Evolutionary conservation across 2,888 invertebrate species (phyloP).

Genomic region (Antheraea assamensis): DNA sequence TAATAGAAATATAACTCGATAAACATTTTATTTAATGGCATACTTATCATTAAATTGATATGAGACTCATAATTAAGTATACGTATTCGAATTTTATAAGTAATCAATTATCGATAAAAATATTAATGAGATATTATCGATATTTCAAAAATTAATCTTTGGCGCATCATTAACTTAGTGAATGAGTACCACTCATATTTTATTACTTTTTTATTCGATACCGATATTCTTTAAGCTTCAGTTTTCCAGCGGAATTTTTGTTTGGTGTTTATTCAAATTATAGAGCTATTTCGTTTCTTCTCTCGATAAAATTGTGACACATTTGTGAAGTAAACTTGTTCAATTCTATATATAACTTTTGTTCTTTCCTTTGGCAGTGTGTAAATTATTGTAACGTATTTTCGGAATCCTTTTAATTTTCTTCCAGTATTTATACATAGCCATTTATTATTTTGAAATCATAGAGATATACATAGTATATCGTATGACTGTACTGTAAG

Average conservation of each 20-base stretch:
- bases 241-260: conserved; percentile 30
- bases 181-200: conserved; percentile 8
- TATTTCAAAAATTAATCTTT: background rate
- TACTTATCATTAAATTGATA: background rate
- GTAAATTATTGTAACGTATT: background rate
- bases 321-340: background rate
- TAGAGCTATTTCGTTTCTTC: background rate
- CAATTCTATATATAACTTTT: background rate
- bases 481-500: background rate
- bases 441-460: background rate
- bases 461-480: background rate
- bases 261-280: background rate
- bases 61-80: background rate
- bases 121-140: conserved; percentile 2
- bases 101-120: background rate
- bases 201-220: conserved; percentile 12
- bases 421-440: background rate
- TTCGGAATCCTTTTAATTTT: background rate
- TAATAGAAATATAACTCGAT: background rate
- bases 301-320: background rate
- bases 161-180: conserved; percentile 16
- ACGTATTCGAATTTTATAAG: background rate
- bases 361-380: background rate
- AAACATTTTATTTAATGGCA: background rate
- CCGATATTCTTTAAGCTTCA: conserved; percentile 22